Conservation (phyloP, 2,113 vertebrate genomes). For the Lanius collurio region DNA sequence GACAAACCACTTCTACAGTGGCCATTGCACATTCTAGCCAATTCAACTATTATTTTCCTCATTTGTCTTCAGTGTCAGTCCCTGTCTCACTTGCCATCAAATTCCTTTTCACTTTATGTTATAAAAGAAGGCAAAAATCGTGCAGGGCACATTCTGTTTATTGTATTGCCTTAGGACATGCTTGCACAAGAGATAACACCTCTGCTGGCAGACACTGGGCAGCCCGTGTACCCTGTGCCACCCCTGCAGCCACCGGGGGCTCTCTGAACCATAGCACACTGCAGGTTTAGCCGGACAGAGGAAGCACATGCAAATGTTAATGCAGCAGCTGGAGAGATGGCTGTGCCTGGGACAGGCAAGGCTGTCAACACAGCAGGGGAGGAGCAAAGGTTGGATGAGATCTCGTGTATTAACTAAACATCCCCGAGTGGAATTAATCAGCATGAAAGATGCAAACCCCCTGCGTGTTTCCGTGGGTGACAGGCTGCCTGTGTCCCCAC, state of each 20-base stretch:
- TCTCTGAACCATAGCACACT: not conserved
- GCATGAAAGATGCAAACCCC: not conserved
- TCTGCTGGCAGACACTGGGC: not conserved
- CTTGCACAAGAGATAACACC: not conserved
- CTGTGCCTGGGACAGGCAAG: not conserved
- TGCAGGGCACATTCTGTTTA: accelerated
- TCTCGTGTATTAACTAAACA: not conserved
- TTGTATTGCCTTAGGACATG: accelerated
- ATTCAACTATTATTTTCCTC: not conserved
- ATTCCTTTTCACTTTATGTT: not conserved
- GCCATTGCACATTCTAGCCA: not conserved
- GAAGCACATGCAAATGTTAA: not conserved
- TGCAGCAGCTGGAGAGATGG: not conserved
- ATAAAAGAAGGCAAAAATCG: not conserved
- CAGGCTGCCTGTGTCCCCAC: not conserved
- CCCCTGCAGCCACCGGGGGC: not conserved
- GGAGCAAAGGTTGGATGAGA: not conserved
- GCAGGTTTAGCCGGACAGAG: not conserved
- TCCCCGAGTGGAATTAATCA: not conserved
- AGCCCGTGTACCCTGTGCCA: not conserved
- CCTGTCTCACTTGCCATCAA: not conserved
- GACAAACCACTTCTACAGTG: not conserved
- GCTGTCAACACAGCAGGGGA: not conserved
- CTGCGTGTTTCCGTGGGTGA: not conserved
- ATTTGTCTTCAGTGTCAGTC: not conserved